Percentiles rank a stretch among this genome's conserved stretches.
phyloP scores from a whole-genome alignment of 2,113 vertebrate species.

The Myrmecophaga tridactyla region DNA sequence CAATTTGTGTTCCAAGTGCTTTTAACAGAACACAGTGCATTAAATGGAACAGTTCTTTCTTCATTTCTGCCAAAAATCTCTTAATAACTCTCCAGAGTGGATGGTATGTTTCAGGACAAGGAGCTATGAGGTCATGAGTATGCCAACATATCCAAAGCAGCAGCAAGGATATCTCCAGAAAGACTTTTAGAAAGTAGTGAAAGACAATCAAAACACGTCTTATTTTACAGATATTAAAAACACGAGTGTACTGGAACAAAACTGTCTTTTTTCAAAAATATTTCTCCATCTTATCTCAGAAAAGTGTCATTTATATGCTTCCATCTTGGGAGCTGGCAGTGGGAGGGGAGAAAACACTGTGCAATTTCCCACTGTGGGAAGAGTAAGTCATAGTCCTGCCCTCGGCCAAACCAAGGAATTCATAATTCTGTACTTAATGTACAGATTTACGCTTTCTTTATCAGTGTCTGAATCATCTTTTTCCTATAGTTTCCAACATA shows the following conservation, averaged over 20 bases:
- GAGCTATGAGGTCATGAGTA: not conserved
- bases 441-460: not conserved
- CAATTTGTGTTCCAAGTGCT: not conserved
- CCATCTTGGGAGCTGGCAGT: not conserved
- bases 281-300: not conserved
- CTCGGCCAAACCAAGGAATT: not conserved
- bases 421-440: not conserved
- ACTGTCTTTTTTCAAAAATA: not conserved
- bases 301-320: not conserved
- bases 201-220: not conserved
- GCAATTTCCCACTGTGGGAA: not conserved
- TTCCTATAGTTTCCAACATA: not conserved
- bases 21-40: not conserved
- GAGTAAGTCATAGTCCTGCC: not conserved
- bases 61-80: not conserved
- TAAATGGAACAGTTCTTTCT: not conserved
- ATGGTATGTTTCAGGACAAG: not conserved
- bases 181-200: not conserved
- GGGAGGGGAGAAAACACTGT: not conserved
- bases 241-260: not conserved
- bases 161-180: not conserved
- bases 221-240: not conserved
- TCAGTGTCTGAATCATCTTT: not conserved
- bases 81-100: not conserved
- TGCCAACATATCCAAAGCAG: not conserved